phyloP scores from a whole-genome alignment of 2,113 vertebrate genomes.

The Mormyrus iriodes region DNA sequence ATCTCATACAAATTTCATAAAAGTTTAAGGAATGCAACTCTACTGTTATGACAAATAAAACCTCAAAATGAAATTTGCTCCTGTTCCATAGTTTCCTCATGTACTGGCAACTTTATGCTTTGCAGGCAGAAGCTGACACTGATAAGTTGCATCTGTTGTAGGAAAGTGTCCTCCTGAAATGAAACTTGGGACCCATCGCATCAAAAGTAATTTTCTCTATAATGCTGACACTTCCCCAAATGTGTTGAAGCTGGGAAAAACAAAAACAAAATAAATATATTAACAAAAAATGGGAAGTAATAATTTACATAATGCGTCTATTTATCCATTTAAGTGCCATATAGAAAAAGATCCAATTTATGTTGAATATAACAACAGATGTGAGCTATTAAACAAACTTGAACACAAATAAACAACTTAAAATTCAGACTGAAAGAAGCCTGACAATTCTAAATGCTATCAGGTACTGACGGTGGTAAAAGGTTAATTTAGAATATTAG shows the following conservation, averaged over 20 bases:
- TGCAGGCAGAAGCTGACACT: slow-evolving; percentile 10
- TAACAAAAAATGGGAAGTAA: neutral
- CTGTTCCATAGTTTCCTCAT: neutral
- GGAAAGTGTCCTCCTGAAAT: neutral
- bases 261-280: slow-evolving; percentile 5
- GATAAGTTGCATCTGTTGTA: slow-evolving; percentile 12
- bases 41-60: slow-evolving; percentile 1
- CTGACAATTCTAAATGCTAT: neutral
- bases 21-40: neutral
- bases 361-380: neutral
- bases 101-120: neutral
- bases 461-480: neutral
- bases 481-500: neutral
- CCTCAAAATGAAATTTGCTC: neutral
- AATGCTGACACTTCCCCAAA: neutral
- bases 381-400: neutral
- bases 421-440: neutral
- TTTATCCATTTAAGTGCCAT: neutral
- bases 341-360: neutral
- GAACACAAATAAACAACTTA: neutral
- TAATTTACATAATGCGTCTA: neutral
- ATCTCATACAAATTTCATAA: slow-evolving; percentile 5
- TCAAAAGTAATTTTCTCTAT: slow-evolving; percentile 16
- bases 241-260: neutral
- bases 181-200: neutral